phyloP scores from a whole-genome alignment of 1,140 invertebrate genomes.

The Caenorhabditis brenneri region DNA sequence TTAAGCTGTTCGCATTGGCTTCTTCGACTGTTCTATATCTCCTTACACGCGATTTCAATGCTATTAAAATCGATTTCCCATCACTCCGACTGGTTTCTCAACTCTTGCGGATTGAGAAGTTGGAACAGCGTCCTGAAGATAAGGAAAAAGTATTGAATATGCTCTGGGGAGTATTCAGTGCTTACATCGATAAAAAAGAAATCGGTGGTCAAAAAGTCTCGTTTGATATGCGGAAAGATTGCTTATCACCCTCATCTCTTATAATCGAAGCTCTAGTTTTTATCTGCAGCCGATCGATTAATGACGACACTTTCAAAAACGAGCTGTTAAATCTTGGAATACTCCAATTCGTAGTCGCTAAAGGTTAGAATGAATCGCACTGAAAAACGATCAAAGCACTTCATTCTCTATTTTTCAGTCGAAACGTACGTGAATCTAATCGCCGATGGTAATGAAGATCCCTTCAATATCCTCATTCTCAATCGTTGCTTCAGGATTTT shows the following conservation, averaged over 20 bases:
- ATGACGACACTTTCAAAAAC: slow-evolving; percentile 44
- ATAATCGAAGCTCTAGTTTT: slow-evolving; percentile 47
- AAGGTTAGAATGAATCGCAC: not conserved
- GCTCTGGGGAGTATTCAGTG: slow-evolving; percentile 41
- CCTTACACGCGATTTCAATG: slow-evolving; percentile 25
- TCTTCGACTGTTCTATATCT: slow-evolving; percentile 46
- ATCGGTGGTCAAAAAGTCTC: slow-evolving; percentile 6
- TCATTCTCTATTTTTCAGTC: slow-evolving; percentile 18
- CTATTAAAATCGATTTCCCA: slow-evolving; percentile 16
- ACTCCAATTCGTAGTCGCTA: slow-evolving; percentile 39
- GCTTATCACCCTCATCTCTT: slow-evolving; percentile 44
- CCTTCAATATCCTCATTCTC: slow-evolving; percentile 7
- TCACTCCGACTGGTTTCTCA: slow-evolving; percentile 33
- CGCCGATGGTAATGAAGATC: not conserved
- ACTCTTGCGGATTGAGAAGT: slow-evolving; percentile 43
- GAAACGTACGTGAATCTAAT: slow-evolving; percentile 5
- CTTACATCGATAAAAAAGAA: slow-evolving; percentile 38
- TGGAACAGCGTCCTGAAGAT: slow-evolving; percentile 8
- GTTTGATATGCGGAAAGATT: slow-evolving; percentile 39
- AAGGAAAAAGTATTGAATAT: slow-evolving; percentile 33
- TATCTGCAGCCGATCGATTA: not conserved
- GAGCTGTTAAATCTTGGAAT: slow-evolving; percentile 47
- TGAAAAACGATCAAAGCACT: not conserved
- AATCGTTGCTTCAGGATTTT: slow-evolving; percentile 56
- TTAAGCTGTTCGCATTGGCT: slow-evolving; percentile 35